These are phyloP conservation scores for Rhimphoctona megacephalus DNA, from an alignment of 2,888 invertebrate genomes.

Conservation along the genomic window DNA sequence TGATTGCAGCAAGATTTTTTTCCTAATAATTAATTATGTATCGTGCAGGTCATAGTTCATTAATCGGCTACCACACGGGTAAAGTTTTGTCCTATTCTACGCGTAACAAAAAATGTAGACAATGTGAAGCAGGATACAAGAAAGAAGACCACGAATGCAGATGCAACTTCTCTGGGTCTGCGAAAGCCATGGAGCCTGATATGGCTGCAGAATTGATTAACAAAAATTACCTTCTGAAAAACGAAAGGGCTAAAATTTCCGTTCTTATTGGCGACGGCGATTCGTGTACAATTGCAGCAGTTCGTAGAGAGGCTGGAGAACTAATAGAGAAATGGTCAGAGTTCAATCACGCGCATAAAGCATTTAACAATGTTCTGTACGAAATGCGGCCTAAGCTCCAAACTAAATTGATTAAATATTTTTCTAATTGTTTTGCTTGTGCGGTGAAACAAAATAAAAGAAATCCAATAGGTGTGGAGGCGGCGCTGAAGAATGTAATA, in stretches of 20 bases:
- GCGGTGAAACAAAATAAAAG: too few relatives aligned
- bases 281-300: too few relatives aligned
- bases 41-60: constrained; percentile 11
- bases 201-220: constrained; percentile 23
- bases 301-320: too few relatives aligned
- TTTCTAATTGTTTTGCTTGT: too few relatives aligned
- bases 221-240: constrained; percentile 10
- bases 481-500: too few relatives aligned
- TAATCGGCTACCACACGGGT: background rate
- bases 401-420: too few relatives aligned
- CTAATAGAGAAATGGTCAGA: too few relatives aligned
- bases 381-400: too few relatives aligned
- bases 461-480: too few relatives aligned
- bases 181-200: constrained; percentile 26
- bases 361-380: too few relatives aligned
- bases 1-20: background rate
- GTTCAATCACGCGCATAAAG: too few relatives aligned
- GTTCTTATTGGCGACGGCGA: too few relatives aligned
- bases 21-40: background rate
- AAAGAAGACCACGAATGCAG: constrained; percentile 28
- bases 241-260: background rate
- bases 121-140: constrained; percentile 2
- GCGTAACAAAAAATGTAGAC: constrained; percentile 14
- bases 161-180: constrained; percentile 16
- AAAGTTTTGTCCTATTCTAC: background rate